Conservation (phyloP, 2,113 vertebrate genomes). For the Microcebus tavaratra region DNA sequence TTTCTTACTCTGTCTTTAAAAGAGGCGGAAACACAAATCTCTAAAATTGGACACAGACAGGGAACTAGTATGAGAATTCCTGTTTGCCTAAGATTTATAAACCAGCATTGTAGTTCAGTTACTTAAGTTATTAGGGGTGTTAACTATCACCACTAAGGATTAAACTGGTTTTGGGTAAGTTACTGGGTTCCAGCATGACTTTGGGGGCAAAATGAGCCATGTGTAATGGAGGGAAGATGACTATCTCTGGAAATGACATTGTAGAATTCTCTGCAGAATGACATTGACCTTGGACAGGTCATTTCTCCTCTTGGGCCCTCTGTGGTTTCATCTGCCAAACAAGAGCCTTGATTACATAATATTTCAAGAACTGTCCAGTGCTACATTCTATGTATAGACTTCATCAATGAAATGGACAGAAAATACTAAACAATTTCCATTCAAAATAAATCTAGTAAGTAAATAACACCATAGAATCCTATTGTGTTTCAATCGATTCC, state of each 20-base stretch:
- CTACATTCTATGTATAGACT: too few relatives aligned
- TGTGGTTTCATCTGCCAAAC: neutral
- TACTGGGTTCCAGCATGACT: neutral
- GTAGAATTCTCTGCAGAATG: neutral
- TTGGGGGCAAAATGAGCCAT: neutral
- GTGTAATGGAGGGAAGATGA: neutral
- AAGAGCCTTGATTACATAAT: neutral
- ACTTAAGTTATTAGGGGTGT: conserved; percentile 23
- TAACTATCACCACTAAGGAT: neutral
- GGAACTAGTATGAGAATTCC: neutral
- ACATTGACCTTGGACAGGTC: neutral
- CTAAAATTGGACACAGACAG: neutral
- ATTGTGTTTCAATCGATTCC: neutral
- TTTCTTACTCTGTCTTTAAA: conserved; percentile 21
- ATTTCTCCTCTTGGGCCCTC: neutral
- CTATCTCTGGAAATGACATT: neutral
- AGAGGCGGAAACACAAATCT: neutral
- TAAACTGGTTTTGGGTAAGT: neutral
- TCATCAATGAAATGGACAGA: neutral
- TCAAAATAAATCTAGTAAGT: neutral
- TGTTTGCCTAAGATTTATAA: neutral
- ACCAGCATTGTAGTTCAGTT: neutral
- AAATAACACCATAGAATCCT: neutral
- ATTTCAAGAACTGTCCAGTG: neutral
- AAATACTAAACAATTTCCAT: neutral